Evolutionary conservation across 2,113 vertebrate species (phyloP).

Genomic region (Mixornis gularis): DNA sequence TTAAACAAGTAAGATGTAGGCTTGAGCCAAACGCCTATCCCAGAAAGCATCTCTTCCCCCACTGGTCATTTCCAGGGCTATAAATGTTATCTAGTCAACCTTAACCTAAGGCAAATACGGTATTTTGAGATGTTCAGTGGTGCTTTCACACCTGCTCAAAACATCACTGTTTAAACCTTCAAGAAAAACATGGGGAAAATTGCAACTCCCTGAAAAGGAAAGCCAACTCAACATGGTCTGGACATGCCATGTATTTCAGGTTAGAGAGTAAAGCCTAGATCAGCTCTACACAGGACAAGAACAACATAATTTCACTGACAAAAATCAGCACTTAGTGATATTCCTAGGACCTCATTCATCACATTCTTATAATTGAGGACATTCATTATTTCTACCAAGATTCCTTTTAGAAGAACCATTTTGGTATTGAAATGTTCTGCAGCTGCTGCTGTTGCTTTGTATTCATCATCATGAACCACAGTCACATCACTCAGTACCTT

Average conservation of each 20-base stretch:
- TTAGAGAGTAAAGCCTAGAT: neutral
- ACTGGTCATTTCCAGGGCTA: neutral
- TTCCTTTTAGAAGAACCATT: neutral
- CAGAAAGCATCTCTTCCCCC: neutral
- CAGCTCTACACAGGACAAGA: neutral
- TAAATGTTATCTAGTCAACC: neutral
- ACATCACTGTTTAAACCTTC: neutral
- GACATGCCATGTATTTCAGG: neutral
- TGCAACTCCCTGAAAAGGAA: neutral
- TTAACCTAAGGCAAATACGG: neutral
- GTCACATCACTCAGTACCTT: neutral
- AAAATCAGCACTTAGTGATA: neutral
- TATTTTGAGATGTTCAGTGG: neutral
- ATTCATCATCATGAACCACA: neutral
- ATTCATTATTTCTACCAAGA: neutral
- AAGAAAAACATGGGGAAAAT: neutral
- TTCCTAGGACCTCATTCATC: neutral
- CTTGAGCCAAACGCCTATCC: neutral
- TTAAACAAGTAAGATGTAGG: neutral
- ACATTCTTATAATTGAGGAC: neutral
- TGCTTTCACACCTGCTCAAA: neutral
- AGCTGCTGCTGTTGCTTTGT: neutral
- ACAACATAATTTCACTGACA: neutral
- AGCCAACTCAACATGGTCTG: neutral
- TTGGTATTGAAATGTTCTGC: neutral